Evolutionary conservation across 2,113 vertebrate species (phyloP).

Genomic region (Acrocephalus arundinaceus): DNA sequence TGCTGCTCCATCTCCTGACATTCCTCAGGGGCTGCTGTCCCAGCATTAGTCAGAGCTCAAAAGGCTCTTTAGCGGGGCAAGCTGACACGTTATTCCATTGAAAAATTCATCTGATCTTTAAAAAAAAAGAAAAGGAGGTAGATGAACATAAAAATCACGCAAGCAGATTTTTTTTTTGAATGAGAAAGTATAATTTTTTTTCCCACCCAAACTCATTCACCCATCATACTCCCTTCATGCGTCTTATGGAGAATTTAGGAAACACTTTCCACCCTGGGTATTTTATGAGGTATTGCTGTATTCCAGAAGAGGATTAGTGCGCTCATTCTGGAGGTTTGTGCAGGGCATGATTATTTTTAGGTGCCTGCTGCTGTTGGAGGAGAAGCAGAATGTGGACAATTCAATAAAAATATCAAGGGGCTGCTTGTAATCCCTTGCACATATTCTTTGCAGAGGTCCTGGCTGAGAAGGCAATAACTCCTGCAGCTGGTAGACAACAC

Average conservation of each 20-base stretch:
- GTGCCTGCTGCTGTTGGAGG: neutral
- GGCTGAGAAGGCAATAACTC: neutral
- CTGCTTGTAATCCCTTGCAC: neutral
- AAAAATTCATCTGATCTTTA: neutral
- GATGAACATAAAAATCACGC: neutral
- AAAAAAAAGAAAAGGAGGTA: neutral
- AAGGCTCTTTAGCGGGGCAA: neutral
- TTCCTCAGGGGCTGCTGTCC: neutral
- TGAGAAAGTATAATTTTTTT: neutral
- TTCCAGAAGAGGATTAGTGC: neutral
- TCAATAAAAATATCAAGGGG: neutral
- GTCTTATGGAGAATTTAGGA: neutral
- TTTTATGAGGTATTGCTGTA: neutral
- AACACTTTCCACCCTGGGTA: neutral
- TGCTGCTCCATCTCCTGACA: constrained; percentile 19
- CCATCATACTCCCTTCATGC: rapidly evolving
- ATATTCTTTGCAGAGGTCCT: neutral
- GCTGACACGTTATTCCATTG: neutral
- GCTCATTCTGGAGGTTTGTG: neutral
- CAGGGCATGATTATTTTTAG: neutral
- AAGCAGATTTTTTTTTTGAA: neutral
- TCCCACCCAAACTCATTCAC: neutral
- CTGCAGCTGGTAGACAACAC: neutral
- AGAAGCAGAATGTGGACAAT: neutral
- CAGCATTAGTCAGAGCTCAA: neutral